Conservation (phyloP, 2,113 vertebrate genomes). For the Trochalopteron elliotii region DNA sequence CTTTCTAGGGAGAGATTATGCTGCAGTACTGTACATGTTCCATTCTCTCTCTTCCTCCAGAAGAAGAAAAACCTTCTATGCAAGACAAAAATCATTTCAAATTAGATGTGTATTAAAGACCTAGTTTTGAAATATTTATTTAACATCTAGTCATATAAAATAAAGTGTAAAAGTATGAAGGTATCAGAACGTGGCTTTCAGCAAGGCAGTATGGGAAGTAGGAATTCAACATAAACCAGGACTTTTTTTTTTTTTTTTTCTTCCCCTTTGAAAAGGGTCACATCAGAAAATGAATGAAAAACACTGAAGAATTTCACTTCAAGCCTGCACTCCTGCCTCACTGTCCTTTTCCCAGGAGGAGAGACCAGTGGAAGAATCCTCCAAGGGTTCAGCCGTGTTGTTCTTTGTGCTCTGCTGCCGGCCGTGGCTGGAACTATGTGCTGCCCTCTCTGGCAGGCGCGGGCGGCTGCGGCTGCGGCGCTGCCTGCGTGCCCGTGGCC, state of each 20-base stretch:
- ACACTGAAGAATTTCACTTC: slow-evolving; percentile 63
- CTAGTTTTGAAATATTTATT: slow-evolving; percentile 72
- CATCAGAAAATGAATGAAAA: slow-evolving; percentile 58
- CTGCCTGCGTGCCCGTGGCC: slow-evolving; percentile 85
- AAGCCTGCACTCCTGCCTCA: slow-evolving; percentile 63
- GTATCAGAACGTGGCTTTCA: slow-evolving; percentile 62
- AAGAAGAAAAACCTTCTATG: slow-evolving; percentile 57
- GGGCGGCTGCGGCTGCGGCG: slow-evolving; percentile 63
- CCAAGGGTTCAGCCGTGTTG: slow-evolving; percentile 18
- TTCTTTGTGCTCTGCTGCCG: slow-evolving; percentile 72
- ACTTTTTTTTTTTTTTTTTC: not conserved
- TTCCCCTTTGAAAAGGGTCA: slow-evolving; percentile 47
- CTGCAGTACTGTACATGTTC: slow-evolving; percentile 2
- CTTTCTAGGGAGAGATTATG: slow-evolving; percentile 50
- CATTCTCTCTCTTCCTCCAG: not conserved
- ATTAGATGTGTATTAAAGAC: slow-evolving; percentile 70
- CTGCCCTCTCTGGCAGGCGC: slow-evolving; percentile 73
- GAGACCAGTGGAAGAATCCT: slow-evolving; percentile 15
- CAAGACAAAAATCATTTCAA: slow-evolving; percentile 68
- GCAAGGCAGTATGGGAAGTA: slow-evolving; percentile 66
- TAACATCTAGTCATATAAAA: slow-evolving; percentile 76
- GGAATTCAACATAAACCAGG: slow-evolving; percentile 62
- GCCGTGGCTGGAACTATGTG: slow-evolving; percentile 71
- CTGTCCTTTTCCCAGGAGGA: slow-evolving; percentile 47
- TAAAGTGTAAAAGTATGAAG: slow-evolving; percentile 70